phyloP scores from a whole-genome alignment of 2,888 invertebrate genomes.

The Tetranychus truncatus region DNA sequence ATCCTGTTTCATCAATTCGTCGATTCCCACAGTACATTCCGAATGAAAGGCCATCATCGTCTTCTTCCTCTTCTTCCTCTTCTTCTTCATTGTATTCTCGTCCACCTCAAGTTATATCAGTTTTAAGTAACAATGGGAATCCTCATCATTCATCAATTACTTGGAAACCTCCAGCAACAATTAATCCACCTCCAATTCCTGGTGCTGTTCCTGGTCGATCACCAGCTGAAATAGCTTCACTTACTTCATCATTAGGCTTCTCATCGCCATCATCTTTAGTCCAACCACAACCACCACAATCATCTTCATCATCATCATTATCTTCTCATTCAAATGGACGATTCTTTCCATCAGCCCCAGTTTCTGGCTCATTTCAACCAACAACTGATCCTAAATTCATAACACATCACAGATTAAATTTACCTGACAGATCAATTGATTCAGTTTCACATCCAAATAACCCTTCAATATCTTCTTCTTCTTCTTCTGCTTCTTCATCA shows the following conservation, averaged over 20 bases:
- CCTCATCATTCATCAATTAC: slow-evolving; percentile 17
- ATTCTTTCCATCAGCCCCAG: background rate
- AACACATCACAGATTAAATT: background rate
- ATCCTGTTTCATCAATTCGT: slow-evolving; percentile 1
- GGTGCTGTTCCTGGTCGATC: background rate
- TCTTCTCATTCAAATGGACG: slow-evolving; percentile 1
- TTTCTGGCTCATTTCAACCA: background rate
- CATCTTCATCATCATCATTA: background rate
- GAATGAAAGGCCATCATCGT: background rate
- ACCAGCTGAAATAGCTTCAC: background rate
- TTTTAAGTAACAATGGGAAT: slow-evolving; percentile 11
- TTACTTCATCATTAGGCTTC: background rate
- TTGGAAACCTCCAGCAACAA: slow-evolving; percentile 22
- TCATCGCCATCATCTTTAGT: background rate
- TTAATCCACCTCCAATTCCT: slow-evolving; percentile 14
- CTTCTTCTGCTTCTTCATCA: background rate
- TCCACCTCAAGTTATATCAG: slow-evolving; percentile 20
- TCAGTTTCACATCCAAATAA: background rate
- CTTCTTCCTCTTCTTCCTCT: background rate
- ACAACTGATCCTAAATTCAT: slow-evolving; percentile 2
- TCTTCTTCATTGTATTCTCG: background rate
- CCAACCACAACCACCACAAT: background rate
- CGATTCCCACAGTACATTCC: slow-evolving; percentile 21
- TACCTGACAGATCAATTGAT: background rate
- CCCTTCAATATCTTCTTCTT: background rate